Evolutionary conservation across 2,888 invertebrate species (phyloP), one percentile per base, ranked within the genome.

Genomic region (Coenonympha arcania): DNA sequence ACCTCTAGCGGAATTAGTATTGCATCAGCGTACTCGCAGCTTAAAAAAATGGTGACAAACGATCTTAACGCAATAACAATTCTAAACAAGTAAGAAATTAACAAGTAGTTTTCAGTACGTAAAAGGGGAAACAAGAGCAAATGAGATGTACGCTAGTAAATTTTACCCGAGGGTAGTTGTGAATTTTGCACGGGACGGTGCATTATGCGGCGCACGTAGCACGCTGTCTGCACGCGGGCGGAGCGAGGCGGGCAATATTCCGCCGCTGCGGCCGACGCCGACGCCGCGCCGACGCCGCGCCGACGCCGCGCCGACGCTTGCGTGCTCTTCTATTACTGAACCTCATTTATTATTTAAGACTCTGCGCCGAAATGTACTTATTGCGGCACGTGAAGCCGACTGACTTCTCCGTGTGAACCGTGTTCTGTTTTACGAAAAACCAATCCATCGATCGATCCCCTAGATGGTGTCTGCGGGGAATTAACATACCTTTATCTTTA

Each of bases 201-300:
- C 79, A 82, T 79, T 86, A 86, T 86, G 79, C 85, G 71, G 79
- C 68, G 81, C 85, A 85, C 85, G 85, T 85, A 83, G 63, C 66
- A 66, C 61, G 60, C 63, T 60, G 65, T 65, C 66, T 64, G 63
- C 60, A 67, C 66, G 65, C 64, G 64, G 56, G 65, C 62, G 62
- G 62, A 50, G 47, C 45, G 59, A 50, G 61, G 55, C 49, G 51
- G 56, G 66, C 61, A 66, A 72, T 70, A 69, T 69, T 70, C 71
- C 64, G 65, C 65, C 66, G 68, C 65, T 65, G 59, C 59, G 63
- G 58, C 63, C 59, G 31, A 31, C 22, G 31, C 22, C 24, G 37
- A 22, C 24, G 41, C n/a, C n/a, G n/a, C n/a, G n/a, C n/a, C n/a
- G n/a, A n/a, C n/a, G n/a, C n/a, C n/a, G n/a, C n/a, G n/a, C n/a